phyloP scores from a whole-genome alignment of 2,888 invertebrate genomes.

The Mythimna pallens region DNA sequence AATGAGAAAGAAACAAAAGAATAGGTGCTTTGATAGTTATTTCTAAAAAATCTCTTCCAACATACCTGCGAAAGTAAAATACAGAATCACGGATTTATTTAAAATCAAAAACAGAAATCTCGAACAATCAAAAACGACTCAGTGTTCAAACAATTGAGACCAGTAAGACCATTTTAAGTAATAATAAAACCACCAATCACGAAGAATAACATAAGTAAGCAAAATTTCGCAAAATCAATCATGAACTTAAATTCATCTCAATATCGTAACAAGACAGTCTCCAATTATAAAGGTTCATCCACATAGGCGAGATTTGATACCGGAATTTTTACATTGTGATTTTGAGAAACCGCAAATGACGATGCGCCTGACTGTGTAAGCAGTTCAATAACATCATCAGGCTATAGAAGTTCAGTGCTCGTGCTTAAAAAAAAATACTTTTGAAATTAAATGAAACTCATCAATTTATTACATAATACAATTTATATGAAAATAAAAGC shows the following conservation, averaged over 20 bases:
- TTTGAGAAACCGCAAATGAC: not conserved
- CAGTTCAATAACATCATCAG: too few relatives aligned
- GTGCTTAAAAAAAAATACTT: too few relatives aligned
- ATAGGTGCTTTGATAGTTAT: too few relatives aligned
- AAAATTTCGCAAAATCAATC: slow-evolving; percentile 37
- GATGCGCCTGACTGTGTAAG: not conserved
- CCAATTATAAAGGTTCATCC: not conserved
- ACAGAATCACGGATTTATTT: not conserved
- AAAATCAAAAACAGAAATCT: not conserved
- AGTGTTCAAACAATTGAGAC: slow-evolving; percentile 8
- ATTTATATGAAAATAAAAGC: too few relatives aligned
- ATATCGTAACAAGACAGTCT: slow-evolving; percentile 12
- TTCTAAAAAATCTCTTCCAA: too few relatives aligned
- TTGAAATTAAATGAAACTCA: too few relatives aligned
- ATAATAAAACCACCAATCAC: slow-evolving; percentile 36
- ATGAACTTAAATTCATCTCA: slow-evolving; percentile 26
- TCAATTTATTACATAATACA: too few relatives aligned
- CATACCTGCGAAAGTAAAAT: too few relatives aligned
- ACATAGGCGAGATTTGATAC: not conserved
- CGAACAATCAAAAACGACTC: slow-evolving; percentile 9
- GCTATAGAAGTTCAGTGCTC: too few relatives aligned
- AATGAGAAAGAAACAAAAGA: too few relatives aligned
- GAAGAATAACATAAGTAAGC: slow-evolving; percentile 30
- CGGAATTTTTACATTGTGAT: not conserved
- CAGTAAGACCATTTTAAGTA: slow-evolving; percentile 23